Percentiles rank a stretch among this genome's conserved stretches.
These are phyloP conservation scores for Drosophila busckii DNA, from an alignment of 1,140 invertebrate species.

Conservation along the genomic window DNA sequence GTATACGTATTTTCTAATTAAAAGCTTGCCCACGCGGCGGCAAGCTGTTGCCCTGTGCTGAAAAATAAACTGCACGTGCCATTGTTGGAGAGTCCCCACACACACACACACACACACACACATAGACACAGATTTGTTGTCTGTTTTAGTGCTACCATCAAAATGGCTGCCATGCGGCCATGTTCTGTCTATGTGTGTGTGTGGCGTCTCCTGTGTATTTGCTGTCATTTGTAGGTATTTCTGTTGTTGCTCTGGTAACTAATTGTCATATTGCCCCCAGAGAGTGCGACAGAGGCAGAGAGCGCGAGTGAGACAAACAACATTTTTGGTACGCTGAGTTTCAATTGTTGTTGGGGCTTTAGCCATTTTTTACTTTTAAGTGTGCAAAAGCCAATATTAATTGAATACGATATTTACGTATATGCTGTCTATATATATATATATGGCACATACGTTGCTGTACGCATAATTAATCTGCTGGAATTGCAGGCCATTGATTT, in stretches of 20 bases:
- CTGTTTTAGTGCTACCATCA: constrained; percentile 59
- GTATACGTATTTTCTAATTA: constrained; percentile 76
- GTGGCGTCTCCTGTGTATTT: constrained; percentile 46
- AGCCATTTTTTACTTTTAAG: too few relatives aligned
- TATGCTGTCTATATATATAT: too few relatives aligned
- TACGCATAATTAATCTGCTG: constrained; percentile 61
- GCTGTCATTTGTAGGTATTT: constrained; percentile 74
- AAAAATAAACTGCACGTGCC: constrained; percentile 51
- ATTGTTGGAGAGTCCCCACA: constrained; percentile 13
- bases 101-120: not conserved
- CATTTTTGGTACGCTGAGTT: constrained; percentile 3
- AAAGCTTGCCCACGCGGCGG: constrained; percentile 32
- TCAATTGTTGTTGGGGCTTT: too few relatives aligned
- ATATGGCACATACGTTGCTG: constrained; percentile 29
- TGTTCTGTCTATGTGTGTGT: constrained; percentile 57
- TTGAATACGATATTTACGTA: too few relatives aligned
- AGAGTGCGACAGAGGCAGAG: constrained; percentile 47
- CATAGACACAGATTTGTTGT: constrained; percentile 18
- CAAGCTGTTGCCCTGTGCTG: constrained; percentile 2
- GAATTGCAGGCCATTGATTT: constrained; percentile 54
- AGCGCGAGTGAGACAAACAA: constrained; percentile 38
- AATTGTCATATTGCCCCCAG: constrained; percentile 72
- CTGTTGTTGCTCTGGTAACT: constrained; percentile 76
- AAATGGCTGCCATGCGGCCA: constrained; percentile 71
- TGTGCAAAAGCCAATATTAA: too few relatives aligned